Evolutionary conservation across 2,797 vertebrate species (phyloP), one percentile per base, ranked within the genome.

Genomic region (Pipistrellus nathusii): DNA sequence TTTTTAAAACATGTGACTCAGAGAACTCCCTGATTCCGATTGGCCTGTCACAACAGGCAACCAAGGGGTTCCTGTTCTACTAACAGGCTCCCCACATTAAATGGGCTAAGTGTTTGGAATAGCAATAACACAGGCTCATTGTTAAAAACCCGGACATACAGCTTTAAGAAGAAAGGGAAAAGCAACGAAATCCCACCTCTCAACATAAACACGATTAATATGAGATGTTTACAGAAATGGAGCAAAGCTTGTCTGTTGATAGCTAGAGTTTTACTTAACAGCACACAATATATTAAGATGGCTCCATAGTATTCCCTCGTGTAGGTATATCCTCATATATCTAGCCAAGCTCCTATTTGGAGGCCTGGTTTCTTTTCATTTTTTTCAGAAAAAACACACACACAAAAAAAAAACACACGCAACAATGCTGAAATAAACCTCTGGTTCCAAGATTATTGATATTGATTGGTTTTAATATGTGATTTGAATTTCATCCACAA

Each of bases 401-500:
- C 11, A 46, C 32, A 17, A 17, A 51, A 51, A 51, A 51, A 51
- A n/a, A 68, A 1, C 3, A 35, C n/a, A 35, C 3, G 2, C 76
- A 89, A 76, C 27, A 76, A 55, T 53, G 18, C 77, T 38, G 25
- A 53, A 81, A 32, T 84, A 64, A 68, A 57, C 6, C n/a, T 84
- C 59, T 55, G 38, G 71, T 12, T 86, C 32, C 72, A 48, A 4
- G 62, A 62, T 90, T 27, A 46, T 73, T 66, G 69, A 75, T 78
- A 41, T 1, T 4, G 53, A 55, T 72, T 44, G 21, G 84, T 3
- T 59, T 77, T 72, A 80, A 76, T 57, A 35, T 59, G 48, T 7
- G 8, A 44, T 88, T 87, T 87, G 32, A 82, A 78, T 89, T 78
- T 90, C 75, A 78, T 66, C 94, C 93, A 93, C 94, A 90, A 90